Percentiles rank a stretch among this genome's conserved stretches.
Evolutionary conservation across 1,140 invertebrate species (phyloP).

Genomic region (Bombyx mandarina): DNA sequence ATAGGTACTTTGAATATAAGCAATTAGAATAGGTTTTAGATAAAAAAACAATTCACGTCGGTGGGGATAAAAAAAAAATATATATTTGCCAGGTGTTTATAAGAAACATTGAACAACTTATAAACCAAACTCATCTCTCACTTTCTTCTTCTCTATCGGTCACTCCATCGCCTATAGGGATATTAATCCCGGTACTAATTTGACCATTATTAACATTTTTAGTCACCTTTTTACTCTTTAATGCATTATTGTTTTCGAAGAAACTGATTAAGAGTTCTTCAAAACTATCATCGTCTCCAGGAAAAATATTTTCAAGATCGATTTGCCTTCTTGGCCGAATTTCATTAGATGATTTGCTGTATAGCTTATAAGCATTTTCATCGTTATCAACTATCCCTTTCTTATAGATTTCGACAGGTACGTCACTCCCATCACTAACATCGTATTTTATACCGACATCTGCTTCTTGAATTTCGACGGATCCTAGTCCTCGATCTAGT

Average conservation of each 20-base stretch:
- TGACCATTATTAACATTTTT: slow-evolving; percentile 46
- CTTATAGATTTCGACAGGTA: slow-evolving; percentile 69
- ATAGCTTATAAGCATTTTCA: slow-evolving; percentile 52
- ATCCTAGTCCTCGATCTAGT: slow-evolving; percentile 47
- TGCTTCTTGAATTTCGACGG: slow-evolving; percentile 70
- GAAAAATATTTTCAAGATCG: slow-evolving; percentile 45
- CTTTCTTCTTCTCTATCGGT: slow-evolving; percentile 20
- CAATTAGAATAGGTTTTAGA: too few relatives aligned
- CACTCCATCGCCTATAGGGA: slow-evolving; percentile 22
- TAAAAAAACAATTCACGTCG: too few relatives aligned
- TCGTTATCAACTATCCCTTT: slow-evolving; percentile 73
- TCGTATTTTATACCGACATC: slow-evolving; percentile 71
- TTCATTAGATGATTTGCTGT: slow-evolving; percentile 34
- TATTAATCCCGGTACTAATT: slow-evolving; percentile 29
- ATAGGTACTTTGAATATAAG: too few relatives aligned
- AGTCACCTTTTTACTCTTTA: slow-evolving; percentile 44
- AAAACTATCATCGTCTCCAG: slow-evolving; percentile 53
- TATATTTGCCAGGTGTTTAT: too few relatives aligned
- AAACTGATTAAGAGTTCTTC: slow-evolving; percentile 56
- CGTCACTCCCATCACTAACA: slow-evolving; percentile 65
- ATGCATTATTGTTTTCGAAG: slow-evolving; percentile 45
- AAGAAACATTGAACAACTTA: too few relatives aligned
- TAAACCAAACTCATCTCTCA: slow-evolving; percentile 2
- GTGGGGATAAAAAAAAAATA: too few relatives aligned
- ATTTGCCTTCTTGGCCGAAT: slow-evolving; percentile 52